Evolutionary conservation across 2,113 vertebrate genomes (phyloP), one percentile per base, ranked within the genome.

Genomic region (Hiodon tergisus): DNA sequence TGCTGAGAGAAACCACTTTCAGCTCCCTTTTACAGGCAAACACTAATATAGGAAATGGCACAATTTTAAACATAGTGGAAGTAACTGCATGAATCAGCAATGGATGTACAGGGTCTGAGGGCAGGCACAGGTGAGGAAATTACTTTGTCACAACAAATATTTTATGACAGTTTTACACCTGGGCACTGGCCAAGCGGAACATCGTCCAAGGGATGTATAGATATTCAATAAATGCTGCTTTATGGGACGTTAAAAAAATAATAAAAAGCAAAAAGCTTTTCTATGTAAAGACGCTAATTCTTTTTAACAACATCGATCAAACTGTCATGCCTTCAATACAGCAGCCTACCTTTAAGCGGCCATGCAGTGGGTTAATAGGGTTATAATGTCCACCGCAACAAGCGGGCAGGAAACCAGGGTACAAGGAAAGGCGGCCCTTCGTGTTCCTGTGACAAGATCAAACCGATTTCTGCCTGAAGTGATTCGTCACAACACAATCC

Each of bases 281-380:
- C 94, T 93, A 94, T 96, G 96, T 98, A 94, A 93, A 93, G 92
- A 94, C 92, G 92, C 92, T 95, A 96, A 98, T 96, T 95, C 91
- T 88, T 89, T 31, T 93, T 95, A 94, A 94, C 91, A 94, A 93
- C 92, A 94, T 92, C 94, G 94, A 94, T 96, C 92, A 96, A 95
- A 94, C 93, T 95, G 95, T 95, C 94, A 95, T 92, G 93, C 91
- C 94, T 96, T 96, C 93, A 96, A 92, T 92, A 92, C 88, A 88
- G 92, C 93, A 94, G 94, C 93, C 92, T 93, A 89, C 89, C 91
- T 95, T 95, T 96, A 95, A 96, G 94, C 91, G 89, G 92, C 89
- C 92, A 90, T 91, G 92, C 91, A 89, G 91, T 88, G 89, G 89
- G 88, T 92, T 91, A 95, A 94, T 94, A 92, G 89, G 90, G 90